Evolutionary conservation across 2,888 invertebrate genomes (phyloP).

Genomic region (Cheilosia variabilis): DNA sequence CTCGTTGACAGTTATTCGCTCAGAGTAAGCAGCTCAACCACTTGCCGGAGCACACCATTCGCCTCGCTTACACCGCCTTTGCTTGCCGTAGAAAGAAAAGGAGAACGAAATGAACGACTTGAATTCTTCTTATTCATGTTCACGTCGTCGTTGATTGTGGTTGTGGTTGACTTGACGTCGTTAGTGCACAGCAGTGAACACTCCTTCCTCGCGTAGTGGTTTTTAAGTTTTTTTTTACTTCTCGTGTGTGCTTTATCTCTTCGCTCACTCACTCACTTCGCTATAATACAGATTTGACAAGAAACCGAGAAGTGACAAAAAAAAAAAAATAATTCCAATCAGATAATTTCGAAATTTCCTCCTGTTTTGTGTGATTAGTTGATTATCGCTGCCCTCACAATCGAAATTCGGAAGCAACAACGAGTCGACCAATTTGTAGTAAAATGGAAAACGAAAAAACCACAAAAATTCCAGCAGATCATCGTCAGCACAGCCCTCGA

Average conservation of each 20-base stretch:
- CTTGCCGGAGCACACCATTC: not conserved
- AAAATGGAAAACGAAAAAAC: slow-evolving; percentile 44
- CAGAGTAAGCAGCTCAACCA: slow-evolving; percentile 57
- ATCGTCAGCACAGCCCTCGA: slow-evolving; percentile 39
- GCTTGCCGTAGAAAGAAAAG: slow-evolving; percentile 23
- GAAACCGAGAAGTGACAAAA: slow-evolving; percentile 66
- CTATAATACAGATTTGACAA: slow-evolving; percentile 62
- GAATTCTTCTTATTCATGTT: slow-evolving; percentile 32
- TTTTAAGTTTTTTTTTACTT: slow-evolving; percentile 22
- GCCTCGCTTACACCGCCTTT: slow-evolving; percentile 35
- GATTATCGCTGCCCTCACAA: slow-evolving; percentile 26
- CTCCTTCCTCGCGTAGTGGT: slow-evolving; percentile 61
- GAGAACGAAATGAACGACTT: slow-evolving; percentile 8
- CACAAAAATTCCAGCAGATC: slow-evolving; percentile 23
- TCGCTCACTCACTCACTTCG: slow-evolving; percentile 56
- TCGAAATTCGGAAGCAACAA: slow-evolving; percentile 34
- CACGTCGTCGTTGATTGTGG: slow-evolving; percentile 49
- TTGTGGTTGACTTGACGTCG: slow-evolving; percentile 47
- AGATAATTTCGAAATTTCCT: slow-evolving; percentile 68
- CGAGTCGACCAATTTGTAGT: slow-evolving; percentile 12
- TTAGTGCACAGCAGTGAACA: slow-evolving; percentile 21
- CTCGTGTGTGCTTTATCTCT: slow-evolving; percentile 30
- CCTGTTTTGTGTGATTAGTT: slow-evolving; percentile 51
- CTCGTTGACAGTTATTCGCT: slow-evolving; percentile 62
- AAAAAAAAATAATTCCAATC: slow-evolving; percentile 61